A percentile compares a stretch with the other conserved stretches of the same genome.
These are phyloP conservation scores for Papilio polytes DNA, from an alignment of 1,140 invertebrate species.

Conservation along the genomic window DNA sequence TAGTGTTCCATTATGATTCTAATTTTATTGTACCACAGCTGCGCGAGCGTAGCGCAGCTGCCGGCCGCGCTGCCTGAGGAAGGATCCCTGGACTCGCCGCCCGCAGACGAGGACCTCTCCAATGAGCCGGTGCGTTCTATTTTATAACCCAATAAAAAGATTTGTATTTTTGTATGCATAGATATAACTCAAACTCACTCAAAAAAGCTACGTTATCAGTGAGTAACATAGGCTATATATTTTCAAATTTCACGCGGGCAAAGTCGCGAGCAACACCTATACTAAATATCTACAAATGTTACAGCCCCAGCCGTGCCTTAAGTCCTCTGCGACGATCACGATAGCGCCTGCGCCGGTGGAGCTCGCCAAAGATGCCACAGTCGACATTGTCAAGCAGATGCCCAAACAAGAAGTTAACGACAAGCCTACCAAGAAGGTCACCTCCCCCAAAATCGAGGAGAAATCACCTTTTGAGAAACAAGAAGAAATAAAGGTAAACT, in stretches of 20 bases:
- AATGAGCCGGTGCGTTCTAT: slow-evolving; percentile 49
- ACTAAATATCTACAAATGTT: slow-evolving; percentile 26
- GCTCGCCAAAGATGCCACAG: slow-evolving; percentile 52
- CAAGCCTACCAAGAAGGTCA: slow-evolving; percentile 59
- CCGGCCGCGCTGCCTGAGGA: slow-evolving; percentile 63
- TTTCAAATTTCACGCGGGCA: no score
- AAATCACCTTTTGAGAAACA: slow-evolving; percentile 60
- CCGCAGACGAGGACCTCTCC: slow-evolving; percentile 44
- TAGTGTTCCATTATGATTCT: neutral
- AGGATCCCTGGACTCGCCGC: slow-evolving; percentile 50
- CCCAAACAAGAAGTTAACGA: slow-evolving; percentile 59
- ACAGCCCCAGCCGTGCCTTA: slow-evolving; percentile 60
- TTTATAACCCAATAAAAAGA: neutral
- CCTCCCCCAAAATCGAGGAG: slow-evolving; percentile 60
- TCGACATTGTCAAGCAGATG: slow-evolving; percentile 50
- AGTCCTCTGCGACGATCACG: slow-evolving; percentile 77
- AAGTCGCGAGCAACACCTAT: no score
- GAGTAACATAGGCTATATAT: no score
- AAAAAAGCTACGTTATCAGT: no score
- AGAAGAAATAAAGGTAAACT: slow-evolving; percentile 67
- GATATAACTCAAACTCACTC: no score
- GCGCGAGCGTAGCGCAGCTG: slow-evolving; percentile 59
- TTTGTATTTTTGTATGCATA: no score
- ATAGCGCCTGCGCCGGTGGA: slow-evolving; percentile 61
- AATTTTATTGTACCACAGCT: slow-evolving; percentile 46